Percentiles rank a stretch among this genome's conserved stretches.
Conservation (phyloP, 2,113 vertebrate genomes). For the Pardalotus punctatus region DNA sequence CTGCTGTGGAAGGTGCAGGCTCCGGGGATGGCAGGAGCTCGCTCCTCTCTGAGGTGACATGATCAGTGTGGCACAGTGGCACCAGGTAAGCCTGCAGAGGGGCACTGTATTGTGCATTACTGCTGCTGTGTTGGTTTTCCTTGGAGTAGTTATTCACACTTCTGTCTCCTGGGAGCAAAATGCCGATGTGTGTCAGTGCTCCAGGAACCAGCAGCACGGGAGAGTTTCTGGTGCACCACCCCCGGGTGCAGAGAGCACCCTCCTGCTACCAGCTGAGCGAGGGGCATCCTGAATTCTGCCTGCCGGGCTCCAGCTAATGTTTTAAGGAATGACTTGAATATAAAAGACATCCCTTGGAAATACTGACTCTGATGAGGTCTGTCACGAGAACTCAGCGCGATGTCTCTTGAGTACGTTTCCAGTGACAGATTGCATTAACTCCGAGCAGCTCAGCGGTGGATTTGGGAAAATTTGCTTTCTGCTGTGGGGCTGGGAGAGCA, state of each 20-base stretch:
- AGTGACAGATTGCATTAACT: background rate
- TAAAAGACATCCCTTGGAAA: background rate
- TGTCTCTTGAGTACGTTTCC: background rate
- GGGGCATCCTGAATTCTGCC: background rate
- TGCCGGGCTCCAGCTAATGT: background rate
- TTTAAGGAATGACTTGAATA: background rate
- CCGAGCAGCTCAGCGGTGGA: background rate
- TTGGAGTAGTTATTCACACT: background rate
- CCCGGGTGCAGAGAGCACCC: background rate
- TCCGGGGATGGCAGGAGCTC: background rate
- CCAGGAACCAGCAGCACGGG: background rate
- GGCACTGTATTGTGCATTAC: background rate
- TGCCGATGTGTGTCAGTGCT: background rate
- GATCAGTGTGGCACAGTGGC: accelerated
- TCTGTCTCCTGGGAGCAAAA: background rate
- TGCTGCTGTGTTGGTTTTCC: background rate
- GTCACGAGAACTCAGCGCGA: accelerated
- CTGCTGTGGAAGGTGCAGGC: background rate
- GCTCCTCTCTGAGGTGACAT: accelerated
- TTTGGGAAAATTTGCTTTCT: background rate
- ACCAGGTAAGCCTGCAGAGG: background rate
- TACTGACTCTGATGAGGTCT: background rate
- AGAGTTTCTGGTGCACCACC: background rate
- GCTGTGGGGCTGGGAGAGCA: background rate
- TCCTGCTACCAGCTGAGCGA: background rate